These are phyloP conservation scores for Riparia riparia DNA, from an alignment of 2,113 vertebrate species.

Conservation along the genomic window DNA sequence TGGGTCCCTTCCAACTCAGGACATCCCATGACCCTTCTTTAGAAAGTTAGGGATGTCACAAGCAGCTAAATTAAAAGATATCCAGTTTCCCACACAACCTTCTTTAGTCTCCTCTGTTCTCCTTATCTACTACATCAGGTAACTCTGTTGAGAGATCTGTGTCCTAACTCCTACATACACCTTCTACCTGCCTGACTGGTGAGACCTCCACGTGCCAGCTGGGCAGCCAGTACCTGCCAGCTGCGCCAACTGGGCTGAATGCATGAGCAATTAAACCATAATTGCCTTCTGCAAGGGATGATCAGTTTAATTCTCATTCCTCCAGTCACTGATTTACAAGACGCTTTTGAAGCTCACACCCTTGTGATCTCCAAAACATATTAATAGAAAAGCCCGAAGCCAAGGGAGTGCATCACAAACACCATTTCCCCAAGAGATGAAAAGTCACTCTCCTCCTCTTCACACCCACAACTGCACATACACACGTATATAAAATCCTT, in stretches of 20 bases:
- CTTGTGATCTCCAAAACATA: background rate
- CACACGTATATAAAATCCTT: background rate
- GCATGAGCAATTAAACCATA: background rate
- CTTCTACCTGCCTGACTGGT: background rate
- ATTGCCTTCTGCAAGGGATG: background rate
- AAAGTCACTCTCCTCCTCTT: background rate
- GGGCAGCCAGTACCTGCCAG: background rate
- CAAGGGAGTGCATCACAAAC: background rate
- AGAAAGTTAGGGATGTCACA: background rate
- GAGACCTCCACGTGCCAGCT: background rate
- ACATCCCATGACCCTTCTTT: background rate
- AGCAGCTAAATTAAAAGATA: background rate
- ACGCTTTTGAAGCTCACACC: background rate
- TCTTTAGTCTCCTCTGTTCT: background rate
- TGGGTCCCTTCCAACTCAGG: background rate
- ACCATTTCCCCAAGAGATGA: background rate
- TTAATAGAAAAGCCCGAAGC: background rate
- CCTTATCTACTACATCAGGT: background rate
- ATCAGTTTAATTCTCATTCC: background rate
- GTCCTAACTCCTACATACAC: background rate
- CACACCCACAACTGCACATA: background rate
- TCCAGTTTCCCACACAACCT: background rate
- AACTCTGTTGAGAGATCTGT: background rate
- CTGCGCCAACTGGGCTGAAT: background rate
- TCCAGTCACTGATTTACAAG: constrained; percentile 14